Evolutionary conservation across 2,113 vertebrate species (phyloP).

Genomic region (Odobenus rosmarus): DNA sequence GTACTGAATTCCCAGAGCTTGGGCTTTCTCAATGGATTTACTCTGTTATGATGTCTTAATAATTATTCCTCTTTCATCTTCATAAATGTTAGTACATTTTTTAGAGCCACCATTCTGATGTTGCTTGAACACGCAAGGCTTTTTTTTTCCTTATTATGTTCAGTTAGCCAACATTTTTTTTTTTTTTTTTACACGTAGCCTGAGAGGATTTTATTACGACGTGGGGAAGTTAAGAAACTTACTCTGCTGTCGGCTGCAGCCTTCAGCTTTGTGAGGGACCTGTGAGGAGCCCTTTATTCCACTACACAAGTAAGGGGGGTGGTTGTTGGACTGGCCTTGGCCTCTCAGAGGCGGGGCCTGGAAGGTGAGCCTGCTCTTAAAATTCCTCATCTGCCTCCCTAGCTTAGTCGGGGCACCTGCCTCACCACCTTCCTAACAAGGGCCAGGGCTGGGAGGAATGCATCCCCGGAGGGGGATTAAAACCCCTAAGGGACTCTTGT

Average conservation of each 20-base stretch:
- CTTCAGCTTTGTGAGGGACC: background rate
- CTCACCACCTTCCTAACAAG: background rate
- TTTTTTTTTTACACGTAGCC: background rate
- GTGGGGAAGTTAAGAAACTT: background rate
- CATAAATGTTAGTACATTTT: background rate
- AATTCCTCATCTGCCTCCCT: background rate
- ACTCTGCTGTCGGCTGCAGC: too few species aligned
- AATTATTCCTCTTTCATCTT: background rate
- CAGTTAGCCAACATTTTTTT: background rate
- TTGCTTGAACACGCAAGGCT: background rate
- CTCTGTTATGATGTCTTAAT: background rate
- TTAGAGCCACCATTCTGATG: background rate
- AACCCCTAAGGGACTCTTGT: background rate
- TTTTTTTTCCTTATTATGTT: background rate
- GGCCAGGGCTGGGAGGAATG: background rate
- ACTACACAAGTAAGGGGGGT: background rate
- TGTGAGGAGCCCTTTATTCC: background rate
- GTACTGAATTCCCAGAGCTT: background rate
- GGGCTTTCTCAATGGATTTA: background rate
- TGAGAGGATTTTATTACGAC: background rate
- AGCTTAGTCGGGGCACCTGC: background rate
- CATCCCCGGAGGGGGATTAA: background rate
- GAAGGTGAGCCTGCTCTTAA: too few species aligned
- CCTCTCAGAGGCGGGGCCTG: background rate
- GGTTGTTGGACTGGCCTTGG: background rate